phyloP scores from a whole-genome alignment of 2,797 vertebrate species.

The Clarias platycephalus region DNA sequence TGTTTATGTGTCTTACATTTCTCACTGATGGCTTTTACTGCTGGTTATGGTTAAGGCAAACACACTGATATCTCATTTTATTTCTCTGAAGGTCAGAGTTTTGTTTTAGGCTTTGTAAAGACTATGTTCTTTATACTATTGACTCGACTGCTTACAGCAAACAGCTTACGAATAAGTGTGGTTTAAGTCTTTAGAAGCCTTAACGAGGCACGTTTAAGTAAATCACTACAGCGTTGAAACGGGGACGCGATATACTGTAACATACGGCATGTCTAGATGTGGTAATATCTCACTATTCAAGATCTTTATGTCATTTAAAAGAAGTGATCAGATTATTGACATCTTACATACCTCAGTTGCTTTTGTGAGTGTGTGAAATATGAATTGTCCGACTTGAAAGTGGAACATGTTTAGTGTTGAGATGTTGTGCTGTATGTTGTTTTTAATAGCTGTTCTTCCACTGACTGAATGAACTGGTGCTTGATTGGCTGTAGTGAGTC shows the following conservation, averaged over 20 bases:
- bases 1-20: background rate
- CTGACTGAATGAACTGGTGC: conserved; percentile 10
- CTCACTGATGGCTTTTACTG: background rate
- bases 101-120: background rate
- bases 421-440: conserved; percentile 5
- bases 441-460: conserved; percentile 26
- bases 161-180: background rate
- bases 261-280: conserved; percentile 41
- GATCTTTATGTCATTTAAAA: conserved; percentile 13
- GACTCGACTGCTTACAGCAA: background rate
- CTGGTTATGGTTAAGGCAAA: conserved; percentile 1
- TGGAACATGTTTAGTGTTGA: background rate
- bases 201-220: background rate
- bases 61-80: background rate
- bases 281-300: conserved; percentile 14
- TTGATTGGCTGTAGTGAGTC: background rate
- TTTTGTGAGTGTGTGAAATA: conserved; percentile 17
- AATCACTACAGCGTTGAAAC: background rate
- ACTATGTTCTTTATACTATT: background rate
- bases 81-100: background rate
- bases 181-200: background rate
- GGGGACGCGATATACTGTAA: conserved; percentile 9
- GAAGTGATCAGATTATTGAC: background rate
- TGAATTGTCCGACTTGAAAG: conserved; percentile 15
- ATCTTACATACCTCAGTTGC: conserved; percentile 41